Percentiles rank a stretch among this genome's conserved stretches.
Conservation (phyloP, 30 jellyfish, hydroid and myxozoan species). For the Nemopilema nomurai region DNA sequence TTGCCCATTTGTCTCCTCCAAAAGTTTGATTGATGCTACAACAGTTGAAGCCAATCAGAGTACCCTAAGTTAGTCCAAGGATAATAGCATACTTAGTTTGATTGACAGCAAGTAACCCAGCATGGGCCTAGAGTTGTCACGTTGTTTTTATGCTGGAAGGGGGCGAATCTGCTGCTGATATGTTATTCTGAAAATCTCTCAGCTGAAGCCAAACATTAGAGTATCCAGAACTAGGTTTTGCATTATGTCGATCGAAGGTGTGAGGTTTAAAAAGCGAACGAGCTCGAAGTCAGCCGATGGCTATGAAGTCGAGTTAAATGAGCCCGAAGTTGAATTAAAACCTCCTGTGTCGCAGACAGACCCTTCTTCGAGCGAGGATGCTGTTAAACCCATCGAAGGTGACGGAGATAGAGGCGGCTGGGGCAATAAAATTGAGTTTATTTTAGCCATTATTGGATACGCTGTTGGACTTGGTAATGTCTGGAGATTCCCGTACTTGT, state of each 20-base stretch:
- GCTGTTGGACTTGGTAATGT: constrained; percentile 99
- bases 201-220: background rate
- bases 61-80: background rate
- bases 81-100: constrained; percentile 3
- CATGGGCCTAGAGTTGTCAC: constrained; percentile 60
- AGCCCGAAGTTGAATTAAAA: constrained; percentile 49
- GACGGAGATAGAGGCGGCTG: constrained; percentile 80
- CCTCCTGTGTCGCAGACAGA: constrained; percentile 44
- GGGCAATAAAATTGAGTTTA: constrained; percentile 92
- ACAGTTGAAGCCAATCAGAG: background rate
- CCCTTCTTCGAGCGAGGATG: constrained; percentile 66
- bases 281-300: constrained; percentile 11
- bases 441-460: constrained; percentile 87
- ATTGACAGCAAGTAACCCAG: constrained; percentile 59
- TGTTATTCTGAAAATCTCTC: background rate
- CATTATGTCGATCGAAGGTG: constrained; percentile 65
- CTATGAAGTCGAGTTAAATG: constrained; percentile 52
- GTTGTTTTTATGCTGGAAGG: constrained; percentile 27
- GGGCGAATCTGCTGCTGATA: constrained; percentile 1
- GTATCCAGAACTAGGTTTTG: background rate
- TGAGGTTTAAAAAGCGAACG: constrained; percentile 42
- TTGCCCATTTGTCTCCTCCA: background rate
- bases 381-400: constrained; percentile 46
- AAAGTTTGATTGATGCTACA: background rate
- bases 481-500: constrained; percentile 92